Conservation (phyloP, 2,888 invertebrate genomes). For the Cataglyphis cursor region DNA sequence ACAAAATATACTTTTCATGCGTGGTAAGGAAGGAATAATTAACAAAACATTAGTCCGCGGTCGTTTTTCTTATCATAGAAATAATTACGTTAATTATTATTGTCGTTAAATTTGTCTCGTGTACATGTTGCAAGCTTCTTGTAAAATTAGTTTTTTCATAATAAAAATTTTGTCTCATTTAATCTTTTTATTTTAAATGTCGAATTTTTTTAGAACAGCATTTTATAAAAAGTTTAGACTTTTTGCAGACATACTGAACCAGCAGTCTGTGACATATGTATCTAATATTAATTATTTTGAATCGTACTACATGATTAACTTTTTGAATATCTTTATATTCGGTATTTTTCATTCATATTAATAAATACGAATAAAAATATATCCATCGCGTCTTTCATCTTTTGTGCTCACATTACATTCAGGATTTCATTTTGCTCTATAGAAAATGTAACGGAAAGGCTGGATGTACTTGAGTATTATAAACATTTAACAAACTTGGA, state of each 20-base stretch:
- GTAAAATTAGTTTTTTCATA: neutral
- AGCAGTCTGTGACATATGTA: no score
- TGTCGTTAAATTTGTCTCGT: neutral
- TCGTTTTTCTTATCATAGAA: neutral
- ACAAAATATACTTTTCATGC: neutral
- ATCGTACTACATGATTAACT: neutral
- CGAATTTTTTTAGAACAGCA: neutral
- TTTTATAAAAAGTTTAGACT: neutral
- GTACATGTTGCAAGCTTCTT: neutral
- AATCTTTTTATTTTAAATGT: neutral
- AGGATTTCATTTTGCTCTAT: neutral
- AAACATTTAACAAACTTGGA: conserved; percentile 37
- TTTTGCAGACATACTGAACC: neutral
- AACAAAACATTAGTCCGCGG: neutral
- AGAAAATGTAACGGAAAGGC: neutral
- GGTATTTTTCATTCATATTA: neutral
- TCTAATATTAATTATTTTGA: neutral
- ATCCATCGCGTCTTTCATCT: neutral
- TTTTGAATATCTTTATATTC: neutral
- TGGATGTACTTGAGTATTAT: conserved; percentile 31
- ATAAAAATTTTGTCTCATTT: neutral
- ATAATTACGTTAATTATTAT: neutral
- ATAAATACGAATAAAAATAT: conserved; percentile 8
- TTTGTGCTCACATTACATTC: neutral
- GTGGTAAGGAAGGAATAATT: neutral